Base-by-base conservation (phyloP, 1,140 invertebrate genomes). In the Neodiprion virginianus region DNA sequence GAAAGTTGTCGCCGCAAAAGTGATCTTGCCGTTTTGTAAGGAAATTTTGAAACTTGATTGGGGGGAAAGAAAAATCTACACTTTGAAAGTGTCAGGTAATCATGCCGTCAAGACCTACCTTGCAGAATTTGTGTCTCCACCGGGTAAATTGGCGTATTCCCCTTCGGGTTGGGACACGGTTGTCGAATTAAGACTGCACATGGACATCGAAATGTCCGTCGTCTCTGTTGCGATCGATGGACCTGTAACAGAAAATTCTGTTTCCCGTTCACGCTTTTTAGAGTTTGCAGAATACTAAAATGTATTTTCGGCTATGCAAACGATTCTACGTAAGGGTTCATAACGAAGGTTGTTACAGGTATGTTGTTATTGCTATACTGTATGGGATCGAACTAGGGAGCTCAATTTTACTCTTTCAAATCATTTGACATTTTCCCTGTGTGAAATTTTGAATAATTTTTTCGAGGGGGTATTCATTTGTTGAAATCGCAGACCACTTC, bases 131-230 rank as follows among this genome's bases (percentile, higher is more conserved):
- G 77, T 82, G 72, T 75, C 83, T 70, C 83, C 80, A 14, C 83
- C 79, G 78, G 84, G 84, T 74, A 89, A 81, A 78, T 88, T 89
- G 67, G 89, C 88, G 80, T 90, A 89, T 76, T 91, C 89, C n/a
- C 85, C 87, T 67, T 90, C 90, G 49, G 89, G 88, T 73, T 90
- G 89, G 40, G 87, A 87, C 48, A 82, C 81, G 10, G 85, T 85
- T 50, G 83, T 88, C 7, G 90, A 91, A 76, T 89, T 91, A 48
- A 91, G 80, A 67, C 91, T 92, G 80, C 89, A 91, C 78, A 91
- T 82, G 49, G 91, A 91, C 81, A 88, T 89, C 49, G 85, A 87
- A 50, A 91, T 87, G 77, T 92, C 91, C 9, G 91, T 92, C 66
- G 90, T 91, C 82, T 91, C 90, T 53, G 88, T 90, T 7, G 83